phyloP scores from a whole-genome alignment of 2,113 vertebrate genomes.

The Caranx melampygus region DNA sequence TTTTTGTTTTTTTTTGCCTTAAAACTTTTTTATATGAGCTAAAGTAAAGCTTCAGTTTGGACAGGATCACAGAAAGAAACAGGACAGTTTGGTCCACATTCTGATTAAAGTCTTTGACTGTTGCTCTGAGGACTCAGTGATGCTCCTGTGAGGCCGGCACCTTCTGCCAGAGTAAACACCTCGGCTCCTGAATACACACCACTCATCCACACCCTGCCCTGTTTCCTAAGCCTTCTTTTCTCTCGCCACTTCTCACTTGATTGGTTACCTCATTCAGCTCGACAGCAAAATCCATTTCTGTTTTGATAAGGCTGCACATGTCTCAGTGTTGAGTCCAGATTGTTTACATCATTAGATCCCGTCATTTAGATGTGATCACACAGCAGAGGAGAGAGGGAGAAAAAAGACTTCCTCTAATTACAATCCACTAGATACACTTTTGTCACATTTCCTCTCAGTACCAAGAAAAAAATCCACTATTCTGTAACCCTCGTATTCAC shows the following conservation, averaged over 20 bases:
- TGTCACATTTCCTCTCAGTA: neutral
- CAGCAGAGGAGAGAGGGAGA: neutral
- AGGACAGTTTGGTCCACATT: neutral
- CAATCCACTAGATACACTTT: neutral
- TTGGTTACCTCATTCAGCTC: conserved; percentile 35
- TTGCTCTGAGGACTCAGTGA: conserved; percentile 3
- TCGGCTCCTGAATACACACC: conserved; percentile 46
- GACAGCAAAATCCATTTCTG: conserved; percentile 16
- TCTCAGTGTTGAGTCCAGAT: neutral
- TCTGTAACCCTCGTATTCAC: neutral
- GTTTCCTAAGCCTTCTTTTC: conserved; percentile 53
- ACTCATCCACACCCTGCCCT: conserved; percentile 36
- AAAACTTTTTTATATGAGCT: neutral
- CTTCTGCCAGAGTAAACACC: conserved; percentile 54
- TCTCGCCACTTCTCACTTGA: conserved; percentile 47
- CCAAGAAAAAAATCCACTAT: neutral
- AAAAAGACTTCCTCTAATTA: neutral
- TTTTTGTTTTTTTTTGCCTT: too few relatives aligned
- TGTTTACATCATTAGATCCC: neutral
- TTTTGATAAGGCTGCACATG: conserved; percentile 17
- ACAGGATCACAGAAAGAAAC: neutral
- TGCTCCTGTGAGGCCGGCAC: conserved; percentile 4
- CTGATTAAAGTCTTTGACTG: neutral
- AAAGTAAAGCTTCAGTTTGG: neutral
- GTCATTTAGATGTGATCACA: neutral